Base-by-base conservation (phyloP, 2,888 invertebrate species). In the Eutolmus rufibarbis region DNA sequence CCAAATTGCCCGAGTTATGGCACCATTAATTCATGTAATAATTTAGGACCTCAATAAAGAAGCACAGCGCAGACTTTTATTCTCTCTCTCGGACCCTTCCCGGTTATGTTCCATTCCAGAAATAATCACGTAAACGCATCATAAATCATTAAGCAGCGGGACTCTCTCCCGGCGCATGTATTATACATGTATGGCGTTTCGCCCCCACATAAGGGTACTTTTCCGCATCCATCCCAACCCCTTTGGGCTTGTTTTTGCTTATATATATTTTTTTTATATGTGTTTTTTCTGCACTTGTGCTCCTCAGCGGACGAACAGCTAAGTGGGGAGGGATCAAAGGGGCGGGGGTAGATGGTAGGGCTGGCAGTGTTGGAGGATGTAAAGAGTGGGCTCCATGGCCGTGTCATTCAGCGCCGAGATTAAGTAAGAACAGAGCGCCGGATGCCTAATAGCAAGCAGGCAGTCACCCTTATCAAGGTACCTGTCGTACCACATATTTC, bases 61-160 rank as follows among this genome's bases (percentile, higher is more conserved):
- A 82, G 31, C 34, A 37, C 40, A 82, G 66, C 66, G 19, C 34
- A 82, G 57, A 23, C 82, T 66, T 57, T 34, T 57, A 66, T 28
- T 57, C 66, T 57, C 82, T 82, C 66, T 66, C 82, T 51, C 57
- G 37, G 23, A 66, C 82, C 37, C 37, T 82, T 82, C 66, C 34
- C 81, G 14, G 43, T 46, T 46, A 46, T 81, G 16, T 31, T 34
- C 57, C 56, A 66, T 87, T 85, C 81, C 87, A 78, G 85, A 87
- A 88, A 88, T 87, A 88, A 88, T 88, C 88, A 88, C 87, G 87
- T 88, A 88, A 88, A 88, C 88, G 87, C 88, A 87, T 87, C 88
- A 88, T 88, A 88, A 88, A 88, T 88, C 88, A 88, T 88, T 88
- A 88, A 84, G 56, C 87, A 77, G 76, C 85, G 81, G 23, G 66